Conservation (phyloP, 2,113 vertebrate species). For the Leucoraja erinaceus region DNA sequence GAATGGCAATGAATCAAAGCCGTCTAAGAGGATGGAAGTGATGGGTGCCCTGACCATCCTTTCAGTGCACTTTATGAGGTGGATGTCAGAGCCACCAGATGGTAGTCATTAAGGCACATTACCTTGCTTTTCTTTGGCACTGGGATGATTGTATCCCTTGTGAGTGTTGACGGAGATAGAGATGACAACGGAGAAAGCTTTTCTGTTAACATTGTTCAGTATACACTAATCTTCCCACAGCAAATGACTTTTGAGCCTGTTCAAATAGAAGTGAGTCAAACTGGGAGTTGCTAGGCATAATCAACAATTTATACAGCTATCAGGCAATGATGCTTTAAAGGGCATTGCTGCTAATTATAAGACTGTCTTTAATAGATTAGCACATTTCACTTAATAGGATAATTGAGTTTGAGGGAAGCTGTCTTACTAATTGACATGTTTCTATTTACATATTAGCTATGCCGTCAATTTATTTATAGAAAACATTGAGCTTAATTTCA, state of each 20-base stretch:
- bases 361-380: constrained; percentile 19
- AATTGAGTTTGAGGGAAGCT: constrained; percentile 1
- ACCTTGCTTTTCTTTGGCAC: too few relatives aligned
- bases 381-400: constrained; percentile 25
- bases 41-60: too few relatives aligned
- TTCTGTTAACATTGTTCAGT: neutral
- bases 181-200: neutral
- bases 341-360: constrained; percentile 13
- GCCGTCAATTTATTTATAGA: constrained; percentile 9
- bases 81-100: too few relatives aligned
- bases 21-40: too few relatives aligned
- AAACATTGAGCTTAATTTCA: constrained; percentile 9
- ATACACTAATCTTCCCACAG: neutral
- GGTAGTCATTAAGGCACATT: too few relatives aligned
- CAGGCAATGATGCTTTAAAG: neutral
- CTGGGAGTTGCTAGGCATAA: neutral
- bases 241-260: neutral
- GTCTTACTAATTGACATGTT: constrained; percentile 19
- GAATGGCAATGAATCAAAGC: too few relatives aligned
- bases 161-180: neutral
- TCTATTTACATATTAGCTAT: constrained; percentile 22
- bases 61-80: too few relatives aligned
- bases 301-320: constrained; percentile 15
- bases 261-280: neutral
- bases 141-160: neutral